Evolutionary conservation across 2,888 invertebrate species (phyloP), one percentile per base, ranked within the genome.

Genomic region (Gibbula magus): DNA sequence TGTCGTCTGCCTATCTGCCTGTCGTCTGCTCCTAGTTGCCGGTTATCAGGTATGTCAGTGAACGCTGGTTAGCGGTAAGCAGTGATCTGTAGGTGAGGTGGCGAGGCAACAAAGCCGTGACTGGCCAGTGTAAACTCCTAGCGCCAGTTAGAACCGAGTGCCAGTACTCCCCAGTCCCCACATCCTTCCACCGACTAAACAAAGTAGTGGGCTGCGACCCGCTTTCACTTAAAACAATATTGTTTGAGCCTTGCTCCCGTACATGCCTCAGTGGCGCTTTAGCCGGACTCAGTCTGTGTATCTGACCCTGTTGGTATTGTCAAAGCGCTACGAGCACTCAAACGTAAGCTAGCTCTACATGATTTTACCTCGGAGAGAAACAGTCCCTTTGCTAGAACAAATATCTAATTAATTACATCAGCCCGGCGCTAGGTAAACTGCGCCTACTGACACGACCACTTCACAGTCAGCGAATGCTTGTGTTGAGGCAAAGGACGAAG

Each of bases 381-480:
- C 29, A 35, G 29, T 29, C 25, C 10, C 25, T 18, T 61, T 8
- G 61, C 61, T 32, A 32, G 70, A 70, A 70, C 70, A 70, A 70
- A 70, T 39, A 70, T 32, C 39, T 70, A 70, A 70, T 70, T 70
- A 70, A 70, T 70, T 70, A 70, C 70, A 70, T 70, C 70, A 70
- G 70, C 39, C 20, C 18, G 70, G 39, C 35, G 70, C 39, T 13
- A 70, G 70, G 70, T 70, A 35, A 20, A 70, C 56, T 25, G 56
- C 56, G 22, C 20, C 56, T 8, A 25, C 7, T 8, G 56, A 56
- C 56, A 56, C 25, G 56, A 22, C 25, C 20, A 5, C n/a, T 25
- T 56, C 56, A 56, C 25, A 56, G 56, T 20, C 20, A 20, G 56
- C 20, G 56, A 56, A 56, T 56, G 56, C 56, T 20, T 20, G 20